Evolutionary conservation across 1,140 invertebrate genomes (phyloP).

Genomic region (Diorhabda carinulata): DNA sequence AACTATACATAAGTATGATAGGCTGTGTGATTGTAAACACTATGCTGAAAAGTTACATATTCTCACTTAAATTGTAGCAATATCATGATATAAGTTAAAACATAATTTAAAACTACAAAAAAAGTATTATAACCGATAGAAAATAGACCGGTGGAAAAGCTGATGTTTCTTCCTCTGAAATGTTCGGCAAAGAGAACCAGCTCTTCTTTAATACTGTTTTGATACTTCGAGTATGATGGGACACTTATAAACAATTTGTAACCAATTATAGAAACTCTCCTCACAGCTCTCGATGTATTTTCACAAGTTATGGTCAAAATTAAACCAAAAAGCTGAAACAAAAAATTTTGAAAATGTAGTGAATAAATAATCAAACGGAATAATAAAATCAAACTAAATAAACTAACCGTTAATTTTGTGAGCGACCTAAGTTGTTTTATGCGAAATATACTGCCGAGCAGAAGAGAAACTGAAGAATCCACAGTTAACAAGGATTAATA

Average conservation of each 20-base stretch:
- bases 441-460: no score
- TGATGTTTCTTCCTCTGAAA: neutral
- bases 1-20: no score
- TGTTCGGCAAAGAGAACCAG: neutral
- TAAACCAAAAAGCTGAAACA: neutral
- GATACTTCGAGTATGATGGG: neutral
- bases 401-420: no score
- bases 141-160: neutral
- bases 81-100: neutral
- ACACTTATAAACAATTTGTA: neutral
- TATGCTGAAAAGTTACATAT: no score
- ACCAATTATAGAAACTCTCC: neutral
- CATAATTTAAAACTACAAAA: neutral
- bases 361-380: no score
- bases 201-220: neutral
- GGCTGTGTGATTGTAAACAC: no score
- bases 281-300: neutral
- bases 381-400: no score
- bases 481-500: no score
- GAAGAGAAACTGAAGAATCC: no score
- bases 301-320: neutral
- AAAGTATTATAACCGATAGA: neutral
- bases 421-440: no score
- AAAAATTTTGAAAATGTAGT: no score
- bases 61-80: neutral